These are phyloP conservation scores for Barnardius zonarius DNA, from an alignment of 2,113 vertebrate species.

Conservation along the genomic window DNA sequence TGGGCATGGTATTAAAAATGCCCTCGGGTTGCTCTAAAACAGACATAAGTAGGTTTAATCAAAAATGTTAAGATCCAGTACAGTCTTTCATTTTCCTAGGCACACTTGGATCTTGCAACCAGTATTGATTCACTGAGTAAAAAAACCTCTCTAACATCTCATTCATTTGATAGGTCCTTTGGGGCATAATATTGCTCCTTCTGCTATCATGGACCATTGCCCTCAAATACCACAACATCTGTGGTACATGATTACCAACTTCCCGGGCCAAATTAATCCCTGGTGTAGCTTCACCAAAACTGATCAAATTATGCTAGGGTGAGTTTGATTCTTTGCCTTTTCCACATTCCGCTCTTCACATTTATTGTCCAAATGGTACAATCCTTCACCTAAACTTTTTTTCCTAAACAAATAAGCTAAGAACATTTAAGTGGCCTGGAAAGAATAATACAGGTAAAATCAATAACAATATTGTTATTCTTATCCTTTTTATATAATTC, in stretches of 20 bases:
- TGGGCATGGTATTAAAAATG: neutral
- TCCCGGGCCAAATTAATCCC: constrained; percentile 33
- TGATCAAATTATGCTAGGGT: neutral
- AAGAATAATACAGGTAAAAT: neutral
- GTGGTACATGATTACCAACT: constrained; percentile 36
- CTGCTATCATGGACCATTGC: constrained; percentile 53
- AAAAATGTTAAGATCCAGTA: neutral
- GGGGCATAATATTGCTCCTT: constrained; percentile 48
- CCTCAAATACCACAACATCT: constrained; percentile 51
- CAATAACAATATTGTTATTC: neutral
- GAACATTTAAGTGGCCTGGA: neutral
- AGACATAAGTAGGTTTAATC: neutral
- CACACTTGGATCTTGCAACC: neutral
- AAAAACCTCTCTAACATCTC: constrained; percentile 19
- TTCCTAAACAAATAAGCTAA: neutral
- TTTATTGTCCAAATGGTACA: neutral
- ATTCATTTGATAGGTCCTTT: constrained; percentile 48
- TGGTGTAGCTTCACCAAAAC: neutral
- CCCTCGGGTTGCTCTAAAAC: neutral
- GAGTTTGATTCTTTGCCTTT: neutral
- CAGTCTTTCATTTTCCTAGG: neutral
- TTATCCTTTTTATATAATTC: neutral
- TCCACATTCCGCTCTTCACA: neutral
- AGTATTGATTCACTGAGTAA: constrained; percentile 23
- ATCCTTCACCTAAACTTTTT: neutral